These are phyloP conservation scores for Poeciliopsis retropinna DNA, from an alignment of 2,113 vertebrate species.

Conservation along the genomic window DNA sequence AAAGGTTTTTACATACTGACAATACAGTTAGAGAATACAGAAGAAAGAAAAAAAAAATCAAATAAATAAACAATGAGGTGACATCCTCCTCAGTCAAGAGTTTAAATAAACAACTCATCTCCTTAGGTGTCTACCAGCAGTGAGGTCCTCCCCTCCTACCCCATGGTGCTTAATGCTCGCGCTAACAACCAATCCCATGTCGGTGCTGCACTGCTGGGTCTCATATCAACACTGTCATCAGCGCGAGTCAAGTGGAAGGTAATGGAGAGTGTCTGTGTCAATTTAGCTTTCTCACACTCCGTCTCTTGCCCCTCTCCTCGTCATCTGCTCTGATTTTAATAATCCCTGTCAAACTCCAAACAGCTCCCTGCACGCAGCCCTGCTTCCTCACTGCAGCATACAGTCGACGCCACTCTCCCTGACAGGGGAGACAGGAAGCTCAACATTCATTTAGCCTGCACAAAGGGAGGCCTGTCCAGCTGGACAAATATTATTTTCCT, in stretches of 20 bases:
- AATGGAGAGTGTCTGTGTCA: constrained; percentile 98
- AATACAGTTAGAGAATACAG: constrained; percentile 60
- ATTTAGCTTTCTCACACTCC: constrained; percentile 91
- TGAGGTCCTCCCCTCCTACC: constrained; percentile 55
- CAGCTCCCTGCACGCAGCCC: constrained; percentile 82
- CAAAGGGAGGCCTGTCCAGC: constrained; percentile 96
- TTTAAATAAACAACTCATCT: constrained; percentile 80
- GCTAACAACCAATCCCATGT: constrained; percentile 83
- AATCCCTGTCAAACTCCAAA: constrained; percentile 99
- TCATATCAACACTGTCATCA: constrained; percentile 86
- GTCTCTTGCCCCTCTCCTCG: constrained; percentile 85
- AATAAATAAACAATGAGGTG: constrained; percentile 70
- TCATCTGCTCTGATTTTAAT: constrained; percentile 97
- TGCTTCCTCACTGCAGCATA: constrained; percentile 60
- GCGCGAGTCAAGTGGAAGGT: constrained; percentile 90
- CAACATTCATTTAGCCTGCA: constrained; percentile 95
- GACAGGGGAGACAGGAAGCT: constrained; percentile 96
- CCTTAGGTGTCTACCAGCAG: constrained; percentile 53
- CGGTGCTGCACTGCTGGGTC: constrained; percentile 64
- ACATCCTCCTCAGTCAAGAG: constrained; percentile 63
- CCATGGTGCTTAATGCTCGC: constrained; percentile 81
- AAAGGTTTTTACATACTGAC: constrained; percentile 59
- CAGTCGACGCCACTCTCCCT: constrained; percentile 79
- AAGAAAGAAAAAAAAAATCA: constrained; percentile 30
- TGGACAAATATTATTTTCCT: constrained; percentile 99